Base-by-base conservation (phyloP, 1,140 invertebrate genomes). In the Danaus melanippus region DNA sequence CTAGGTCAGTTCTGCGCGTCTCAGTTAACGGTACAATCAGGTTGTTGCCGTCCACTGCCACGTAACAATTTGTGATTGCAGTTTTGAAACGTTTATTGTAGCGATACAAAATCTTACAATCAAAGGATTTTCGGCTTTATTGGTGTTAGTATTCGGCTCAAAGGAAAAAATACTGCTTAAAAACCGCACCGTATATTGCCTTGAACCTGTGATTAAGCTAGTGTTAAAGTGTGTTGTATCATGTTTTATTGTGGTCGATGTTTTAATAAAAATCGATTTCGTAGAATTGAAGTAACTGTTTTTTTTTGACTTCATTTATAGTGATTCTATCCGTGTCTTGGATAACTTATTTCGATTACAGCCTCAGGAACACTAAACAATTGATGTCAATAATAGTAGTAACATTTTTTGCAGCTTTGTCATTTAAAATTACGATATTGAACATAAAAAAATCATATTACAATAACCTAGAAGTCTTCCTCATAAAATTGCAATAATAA, bases 21-120 rank as follows among this genome's bases (percentile, higher is more conserved):
- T 80, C 79, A 74, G 67, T 67, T 82, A 86, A 86, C 83, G 83
- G 83, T 86, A 86, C 74, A 84, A 81, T 82, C 82, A 84, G 74
- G 82, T 85, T 81, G 79, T 71, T 71, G 74, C 71, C 76, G 79
- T 75, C 77, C 74, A 66, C 58, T 63, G 73, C 71, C 67, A 81
- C 76, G 75, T 82, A 84, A 82, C 73, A 76, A 72, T 74, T 68
- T 79, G 76, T 76, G 77, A 81, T 75, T 84, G 80, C 79, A 84
- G 72, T 82, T 84, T 85, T 78, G 66, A 75, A 76, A 74, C 71
- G 65, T 71, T 82, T 71, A 78, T 71, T 74, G 67, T 70, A 59
- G 58, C 63, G 63, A 67, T 68, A 50, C 52, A 52, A 55, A 62
- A 53, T 46, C 42, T 21, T n/a, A 50, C 43, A 50, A 10, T 48